Conservation (phyloP, 1,140 invertebrate species). For the Teleopsis dalmanni region DNA sequence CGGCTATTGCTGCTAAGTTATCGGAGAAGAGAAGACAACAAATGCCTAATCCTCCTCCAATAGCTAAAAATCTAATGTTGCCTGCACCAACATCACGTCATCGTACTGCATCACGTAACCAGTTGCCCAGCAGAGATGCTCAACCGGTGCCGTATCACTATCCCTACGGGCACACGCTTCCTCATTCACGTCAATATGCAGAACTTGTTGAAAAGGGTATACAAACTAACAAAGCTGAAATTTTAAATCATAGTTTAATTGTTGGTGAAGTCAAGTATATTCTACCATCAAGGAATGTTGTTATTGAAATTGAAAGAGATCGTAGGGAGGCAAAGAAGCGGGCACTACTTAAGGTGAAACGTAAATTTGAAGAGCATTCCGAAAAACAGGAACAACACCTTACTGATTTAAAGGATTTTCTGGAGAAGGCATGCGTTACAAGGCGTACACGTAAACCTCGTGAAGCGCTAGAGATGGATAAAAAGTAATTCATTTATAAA, state of each 20-base stretch:
- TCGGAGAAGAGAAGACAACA: no score
- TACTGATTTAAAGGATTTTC: slow-evolving; percentile 29
- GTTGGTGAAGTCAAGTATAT: slow-evolving; percentile 24
- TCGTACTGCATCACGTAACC: no score
- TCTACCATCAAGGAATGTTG: slow-evolving; percentile 18
- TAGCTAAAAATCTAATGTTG: no score
- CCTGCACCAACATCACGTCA: no score
- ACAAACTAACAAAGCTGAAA: slow-evolving; percentile 35
- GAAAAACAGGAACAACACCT: slow-evolving; percentile 27
- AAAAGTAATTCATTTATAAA: slow-evolving; percentile 4
- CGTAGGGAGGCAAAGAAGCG: slow-evolving; percentile 4
- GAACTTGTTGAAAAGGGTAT: slow-evolving; percentile 17
- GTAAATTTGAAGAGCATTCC: slow-evolving; percentile 24
- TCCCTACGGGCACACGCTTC: no score
- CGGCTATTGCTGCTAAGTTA: no score
- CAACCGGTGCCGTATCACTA: no score
- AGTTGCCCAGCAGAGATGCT: no score
- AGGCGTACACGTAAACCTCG: slow-evolving; percentile 19
- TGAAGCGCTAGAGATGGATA: slow-evolving; percentile 5
- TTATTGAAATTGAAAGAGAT: slow-evolving; percentile 9
- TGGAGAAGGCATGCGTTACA: slow-evolving; percentile 24
- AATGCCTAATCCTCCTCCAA: no score
- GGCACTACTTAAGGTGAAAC: slow-evolving; percentile 10
- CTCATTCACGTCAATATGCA: no score
- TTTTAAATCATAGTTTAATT: slow-evolving; percentile 24